These are phyloP conservation scores for Heterotilapia buettikoferi DNA, from an alignment of 2,113 vertebrate genomes.

Conservation along the genomic window DNA sequence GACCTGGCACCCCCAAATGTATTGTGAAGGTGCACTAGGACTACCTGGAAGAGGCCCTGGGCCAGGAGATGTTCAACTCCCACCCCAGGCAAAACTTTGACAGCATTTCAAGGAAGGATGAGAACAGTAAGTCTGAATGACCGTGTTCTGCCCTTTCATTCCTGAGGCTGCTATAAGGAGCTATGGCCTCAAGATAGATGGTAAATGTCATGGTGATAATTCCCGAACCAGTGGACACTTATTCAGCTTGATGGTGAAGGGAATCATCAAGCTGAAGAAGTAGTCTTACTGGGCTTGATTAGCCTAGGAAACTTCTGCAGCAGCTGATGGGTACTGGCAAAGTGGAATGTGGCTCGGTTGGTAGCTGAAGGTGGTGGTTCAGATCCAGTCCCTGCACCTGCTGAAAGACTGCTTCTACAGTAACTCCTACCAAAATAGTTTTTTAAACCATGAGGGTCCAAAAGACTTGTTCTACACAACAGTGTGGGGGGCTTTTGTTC, in stretches of 20 bases:
- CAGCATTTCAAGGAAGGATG: neutral
- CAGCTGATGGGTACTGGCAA: neutral
- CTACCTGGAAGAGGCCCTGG: neutral
- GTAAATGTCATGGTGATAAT: neutral
- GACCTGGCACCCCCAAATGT: neutral
- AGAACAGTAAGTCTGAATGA: neutral
- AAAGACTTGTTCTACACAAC: neutral
- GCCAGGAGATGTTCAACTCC: fast-evolving
- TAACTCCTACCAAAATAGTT: neutral
- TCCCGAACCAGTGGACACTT: neutral
- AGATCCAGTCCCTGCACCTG: neutral
- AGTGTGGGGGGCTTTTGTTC: neutral
- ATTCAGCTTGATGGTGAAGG: neutral
- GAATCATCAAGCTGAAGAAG: neutral
- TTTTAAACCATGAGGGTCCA: neutral
- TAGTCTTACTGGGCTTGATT: neutral
- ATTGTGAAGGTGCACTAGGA: neutral
- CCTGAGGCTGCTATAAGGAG: neutral
- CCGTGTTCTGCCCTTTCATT: neutral
- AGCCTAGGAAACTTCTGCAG: neutral
- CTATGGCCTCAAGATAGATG: neutral
- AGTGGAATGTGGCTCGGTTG: neutral
- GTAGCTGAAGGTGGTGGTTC: neutral
- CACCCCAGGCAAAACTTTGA: neutral
- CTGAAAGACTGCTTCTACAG: neutral